A percentile compares a stretch with the other conserved stretches of the same genome.
Evolutionary conservation across 2,888 invertebrate species (phyloP).

Genomic region (Drosophila mulleri): DNA sequence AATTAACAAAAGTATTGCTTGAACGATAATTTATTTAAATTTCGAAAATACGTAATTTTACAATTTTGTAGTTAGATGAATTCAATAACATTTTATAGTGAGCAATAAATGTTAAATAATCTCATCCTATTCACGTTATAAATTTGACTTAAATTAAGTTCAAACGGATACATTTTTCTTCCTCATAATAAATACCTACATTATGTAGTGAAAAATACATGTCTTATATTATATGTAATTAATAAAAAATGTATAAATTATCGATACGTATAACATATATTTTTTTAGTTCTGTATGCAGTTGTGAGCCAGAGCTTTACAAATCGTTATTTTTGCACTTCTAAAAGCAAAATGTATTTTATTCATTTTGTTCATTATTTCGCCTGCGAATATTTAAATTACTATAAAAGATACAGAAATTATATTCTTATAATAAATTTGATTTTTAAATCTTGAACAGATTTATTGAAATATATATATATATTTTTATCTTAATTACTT

Average conservation of each 20-base stretch:
- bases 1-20: conserved; percentile 1
- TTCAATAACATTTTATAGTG: conserved; percentile 69
- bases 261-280: neutral
- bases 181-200: conserved; percentile 5
- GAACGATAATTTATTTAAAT: conserved; percentile 55
- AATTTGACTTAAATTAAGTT: conserved; percentile 12
- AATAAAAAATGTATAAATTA: neutral
- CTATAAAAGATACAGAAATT: too few relatives aligned
- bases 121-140: conserved; percentile 15
- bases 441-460: too few relatives aligned
- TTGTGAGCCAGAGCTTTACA: too few relatives aligned
- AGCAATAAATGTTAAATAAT: conserved; percentile 73
- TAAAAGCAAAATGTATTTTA: too few relatives aligned
- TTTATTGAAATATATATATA: too few relatives aligned
- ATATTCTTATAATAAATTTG: too few relatives aligned
- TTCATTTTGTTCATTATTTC: too few relatives aligned
- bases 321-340: too few relatives aligned
- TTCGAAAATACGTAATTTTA: conserved; percentile 20
- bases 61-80: conserved; percentile 22
- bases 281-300: too few relatives aligned
- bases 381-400: too few relatives aligned
- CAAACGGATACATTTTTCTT: neutral
- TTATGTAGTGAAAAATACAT: conserved; percentile 4
- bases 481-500: too few relatives aligned
- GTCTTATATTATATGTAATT: neutral